These are phyloP conservation scores for Ptilorrhoa leucosticta DNA, from an alignment of 2,113 vertebrate species.

Conservation along the genomic window DNA sequence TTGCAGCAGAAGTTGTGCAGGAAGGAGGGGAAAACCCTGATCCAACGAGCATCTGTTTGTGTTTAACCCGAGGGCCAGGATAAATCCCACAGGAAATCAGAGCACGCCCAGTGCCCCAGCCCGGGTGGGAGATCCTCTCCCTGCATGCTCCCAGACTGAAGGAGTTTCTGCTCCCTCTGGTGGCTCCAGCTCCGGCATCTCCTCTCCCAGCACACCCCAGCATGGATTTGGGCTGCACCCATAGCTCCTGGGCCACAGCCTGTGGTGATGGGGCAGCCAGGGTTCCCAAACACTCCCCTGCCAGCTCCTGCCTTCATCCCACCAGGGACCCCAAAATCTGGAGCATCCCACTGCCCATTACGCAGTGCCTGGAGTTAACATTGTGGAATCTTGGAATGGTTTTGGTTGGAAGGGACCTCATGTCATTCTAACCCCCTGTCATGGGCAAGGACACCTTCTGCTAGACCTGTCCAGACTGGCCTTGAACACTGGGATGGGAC, in stretches of 20 bases:
- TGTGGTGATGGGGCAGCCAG: background rate
- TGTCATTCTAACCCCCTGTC: background rate
- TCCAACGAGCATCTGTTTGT: background rate
- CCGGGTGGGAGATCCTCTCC: background rate
- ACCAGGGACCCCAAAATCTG: background rate
- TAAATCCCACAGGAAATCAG: background rate
- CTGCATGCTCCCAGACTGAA: background rate
- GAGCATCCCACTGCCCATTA: background rate
- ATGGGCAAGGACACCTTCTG: background rate
- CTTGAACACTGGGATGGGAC: background rate
- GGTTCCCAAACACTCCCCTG: background rate
- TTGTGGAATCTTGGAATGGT: background rate
- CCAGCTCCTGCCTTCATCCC: background rate
- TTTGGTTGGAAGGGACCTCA: background rate
- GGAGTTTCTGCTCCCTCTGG: constrained; percentile 60
- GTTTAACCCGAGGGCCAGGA: background rate
- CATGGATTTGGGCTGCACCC: background rate
- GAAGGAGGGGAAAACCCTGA: background rate
- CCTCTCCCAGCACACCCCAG: background rate
- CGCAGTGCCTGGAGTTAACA: background rate
- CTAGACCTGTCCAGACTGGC: background rate
- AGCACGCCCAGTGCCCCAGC: background rate
- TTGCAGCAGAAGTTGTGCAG: background rate
- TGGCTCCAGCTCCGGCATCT: constrained; percentile 24
- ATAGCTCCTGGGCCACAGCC: background rate